Conservation (phyloP, 2,888 invertebrate species). For the Acronicta leporina region DNA sequence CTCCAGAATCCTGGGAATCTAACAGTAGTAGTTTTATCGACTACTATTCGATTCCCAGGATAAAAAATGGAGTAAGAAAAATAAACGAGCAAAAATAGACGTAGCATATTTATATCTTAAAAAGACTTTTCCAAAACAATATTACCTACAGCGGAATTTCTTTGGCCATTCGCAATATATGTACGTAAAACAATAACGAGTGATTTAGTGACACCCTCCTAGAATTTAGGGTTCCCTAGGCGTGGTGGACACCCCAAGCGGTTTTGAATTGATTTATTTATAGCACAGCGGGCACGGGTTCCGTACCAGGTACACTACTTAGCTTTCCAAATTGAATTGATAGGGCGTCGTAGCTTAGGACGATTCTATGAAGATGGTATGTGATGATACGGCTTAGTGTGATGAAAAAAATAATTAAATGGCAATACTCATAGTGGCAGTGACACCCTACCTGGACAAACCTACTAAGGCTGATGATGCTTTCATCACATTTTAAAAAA, state of each 20-base stretch:
- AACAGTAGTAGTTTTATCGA: too few relatives aligned
- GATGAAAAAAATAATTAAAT: not conserved
- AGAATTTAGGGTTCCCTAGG: conserved; percentile 82
- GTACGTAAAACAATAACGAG: conserved; percentile 78
- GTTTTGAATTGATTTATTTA: conserved; percentile 83
- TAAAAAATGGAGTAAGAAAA: too few relatives aligned
- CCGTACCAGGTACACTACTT: conserved; percentile 73
- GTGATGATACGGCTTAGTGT: conserved; percentile 3
- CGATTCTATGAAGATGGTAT: conserved; percentile 23
- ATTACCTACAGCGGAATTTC: conserved; percentile 29
- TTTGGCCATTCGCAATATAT: conserved; percentile 41
- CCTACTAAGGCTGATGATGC: too few relatives aligned
- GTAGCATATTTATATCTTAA: not conserved
- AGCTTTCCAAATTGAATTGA: conserved; percentile 67
- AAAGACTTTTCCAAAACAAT: conserved; percentile 21
- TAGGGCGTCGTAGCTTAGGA: conserved; percentile 38
- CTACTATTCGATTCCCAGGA: too few relatives aligned
- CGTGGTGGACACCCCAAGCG: conserved; percentile 80
- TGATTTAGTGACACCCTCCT: conserved; percentile 80
- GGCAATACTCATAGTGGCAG: too few relatives aligned
- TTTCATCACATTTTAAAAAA: too few relatives aligned
- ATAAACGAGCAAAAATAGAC: too few relatives aligned
- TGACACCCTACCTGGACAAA: too few relatives aligned
- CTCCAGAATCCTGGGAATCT: too few relatives aligned
- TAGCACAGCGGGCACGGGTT: conserved; percentile 67